Percentiles rank a stretch among this genome's conserved stretches.
Conservation (phyloP, 1,140 invertebrate species). For the Drosophila cardini region DNA sequence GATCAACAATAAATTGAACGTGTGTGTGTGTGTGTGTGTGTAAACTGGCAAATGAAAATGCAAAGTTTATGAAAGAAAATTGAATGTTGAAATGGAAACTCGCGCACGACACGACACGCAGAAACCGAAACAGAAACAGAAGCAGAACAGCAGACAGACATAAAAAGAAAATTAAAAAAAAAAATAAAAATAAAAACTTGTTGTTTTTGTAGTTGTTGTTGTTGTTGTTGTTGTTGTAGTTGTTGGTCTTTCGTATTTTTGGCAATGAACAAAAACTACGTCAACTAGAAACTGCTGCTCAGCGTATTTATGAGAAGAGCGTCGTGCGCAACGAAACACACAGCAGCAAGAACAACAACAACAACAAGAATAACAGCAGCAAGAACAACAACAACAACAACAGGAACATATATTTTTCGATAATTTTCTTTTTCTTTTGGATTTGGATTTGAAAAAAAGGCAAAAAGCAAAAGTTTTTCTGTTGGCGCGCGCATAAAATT, state of each 20-base stretch:
- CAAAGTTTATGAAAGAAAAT: slow-evolving; percentile 81
- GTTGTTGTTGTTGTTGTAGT: background rate
- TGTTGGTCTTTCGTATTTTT: slow-evolving; percentile 66
- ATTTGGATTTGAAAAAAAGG: slow-evolving; percentile 22
- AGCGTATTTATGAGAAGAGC: slow-evolving; percentile 70
- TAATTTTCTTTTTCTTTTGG: slow-evolving; percentile 44
- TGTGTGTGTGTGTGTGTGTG: too few species aligned
- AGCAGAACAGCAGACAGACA: slow-evolving; percentile 39
- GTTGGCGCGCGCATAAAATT: slow-evolving; percentile 80
- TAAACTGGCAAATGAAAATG: slow-evolving; percentile 43
- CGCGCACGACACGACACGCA: slow-evolving; percentile 55
- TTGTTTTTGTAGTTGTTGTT: slow-evolving; percentile 13
- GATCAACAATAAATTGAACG: background rate
- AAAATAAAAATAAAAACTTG: slow-evolving; percentile 13
- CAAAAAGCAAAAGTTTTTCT: slow-evolving; percentile 82
- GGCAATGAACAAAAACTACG: slow-evolving; percentile 82
- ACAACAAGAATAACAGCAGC: slow-evolving; percentile 7
- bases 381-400: slow-evolving; percentile 12
- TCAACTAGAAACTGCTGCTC: slow-evolving; percentile 69
- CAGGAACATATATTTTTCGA: slow-evolving; percentile 52
- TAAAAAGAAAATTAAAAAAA: slow-evolving; percentile 13
- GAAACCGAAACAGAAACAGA: slow-evolving; percentile 32
- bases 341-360: slow-evolving; percentile 23
- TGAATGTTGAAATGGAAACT: slow-evolving; percentile 80
- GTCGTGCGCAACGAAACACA: slow-evolving; percentile 74